These are phyloP conservation scores for Chymomyza fuscimana DNA, from an alignment of 2,888 invertebrate genomes.

Conservation along the genomic window DNA sequence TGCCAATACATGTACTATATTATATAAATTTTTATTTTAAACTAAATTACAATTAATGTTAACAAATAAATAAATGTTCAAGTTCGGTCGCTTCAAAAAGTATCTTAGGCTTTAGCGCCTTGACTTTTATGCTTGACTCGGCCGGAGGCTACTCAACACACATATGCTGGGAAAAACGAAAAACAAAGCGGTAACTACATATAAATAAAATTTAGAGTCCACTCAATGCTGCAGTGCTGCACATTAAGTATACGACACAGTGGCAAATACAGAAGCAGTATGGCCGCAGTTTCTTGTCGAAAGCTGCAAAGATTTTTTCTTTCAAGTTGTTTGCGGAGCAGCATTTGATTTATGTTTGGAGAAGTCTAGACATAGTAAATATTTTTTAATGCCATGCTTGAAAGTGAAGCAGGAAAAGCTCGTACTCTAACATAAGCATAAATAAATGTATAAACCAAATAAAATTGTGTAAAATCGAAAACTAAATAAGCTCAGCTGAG, in stretches of 20 bases:
- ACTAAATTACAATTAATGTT: slow-evolving; percentile 34
- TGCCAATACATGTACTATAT: neutral
- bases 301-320: neutral
- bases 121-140: neutral
- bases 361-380: slow-evolving; percentile 73
- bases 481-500: slow-evolving; percentile 37
- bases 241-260: neutral
- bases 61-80: slow-evolving; percentile 37
- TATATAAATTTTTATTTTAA: slow-evolving; percentile 20
- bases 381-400: slow-evolving; percentile 65
- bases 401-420: slow-evolving; percentile 1
- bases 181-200: neutral
- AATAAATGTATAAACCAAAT: slow-evolving; percentile 38
- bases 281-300: too few species aligned
- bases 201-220: slow-evolving; percentile 3
- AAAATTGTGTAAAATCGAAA: slow-evolving; percentile 51
- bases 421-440: slow-evolving; percentile 46
- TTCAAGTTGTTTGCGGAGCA: slow-evolving; percentile 8
- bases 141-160: neutral
- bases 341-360: slow-evolving; percentile 66
- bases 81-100: slow-evolving; percentile 16
- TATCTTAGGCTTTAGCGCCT: neutral
- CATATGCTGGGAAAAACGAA: neutral
- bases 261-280: neutral
- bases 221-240: neutral